Percentiles rank a stretch among this genome's conserved stretches.
These are phyloP conservation scores for Labeo calbasu DNA, from an alignment of 2,797 vertebrate species.

Conservation along the genomic window DNA sequence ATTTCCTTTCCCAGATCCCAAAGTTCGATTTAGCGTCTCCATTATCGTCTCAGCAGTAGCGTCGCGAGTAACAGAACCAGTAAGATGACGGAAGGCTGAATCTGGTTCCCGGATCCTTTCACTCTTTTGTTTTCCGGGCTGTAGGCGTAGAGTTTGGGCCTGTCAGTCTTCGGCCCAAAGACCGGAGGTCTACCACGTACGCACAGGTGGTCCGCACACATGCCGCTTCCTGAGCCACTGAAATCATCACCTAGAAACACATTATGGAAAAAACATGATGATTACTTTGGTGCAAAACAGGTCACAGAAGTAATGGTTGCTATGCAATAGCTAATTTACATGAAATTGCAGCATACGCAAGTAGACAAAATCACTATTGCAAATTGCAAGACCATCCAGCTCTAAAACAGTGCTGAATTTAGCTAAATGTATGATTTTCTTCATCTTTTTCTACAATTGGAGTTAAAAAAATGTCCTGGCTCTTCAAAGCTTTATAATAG, in stretches of 20 bases:
- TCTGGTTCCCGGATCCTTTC: conserved; percentile 47
- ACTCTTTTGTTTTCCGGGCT: conserved; percentile 58
- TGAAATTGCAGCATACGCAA: background rate
- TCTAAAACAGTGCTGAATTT: background rate
- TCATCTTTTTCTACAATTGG: too few species aligned
- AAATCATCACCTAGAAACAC: conserved; percentile 61
- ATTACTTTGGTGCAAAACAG: background rate
- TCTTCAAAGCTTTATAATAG: too few species aligned
- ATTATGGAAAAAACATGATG: conserved; percentile 13
- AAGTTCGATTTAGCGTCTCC: conserved; percentile 44
- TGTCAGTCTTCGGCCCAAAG: conserved; percentile 59
- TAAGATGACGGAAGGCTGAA: conserved; percentile 38
- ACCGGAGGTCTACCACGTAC: conserved; percentile 47
- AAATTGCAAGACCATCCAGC: background rate
- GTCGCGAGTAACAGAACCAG: conserved; percentile 42
- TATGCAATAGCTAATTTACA: background rate
- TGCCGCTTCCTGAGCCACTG: conserved; percentile 64
- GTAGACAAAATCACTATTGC: background rate
- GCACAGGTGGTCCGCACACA: conserved; percentile 59
- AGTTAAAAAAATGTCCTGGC: too few species aligned
- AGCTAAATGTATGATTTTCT: too few species aligned
- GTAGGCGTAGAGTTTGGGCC: conserved; percentile 50
- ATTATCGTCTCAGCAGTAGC: conserved; percentile 54
- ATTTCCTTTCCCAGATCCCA: conserved; percentile 33
- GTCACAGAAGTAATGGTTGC: background rate